Base-by-base conservation (phyloP, 1,140 invertebrate genomes). In the Oppia nitens region DNA sequence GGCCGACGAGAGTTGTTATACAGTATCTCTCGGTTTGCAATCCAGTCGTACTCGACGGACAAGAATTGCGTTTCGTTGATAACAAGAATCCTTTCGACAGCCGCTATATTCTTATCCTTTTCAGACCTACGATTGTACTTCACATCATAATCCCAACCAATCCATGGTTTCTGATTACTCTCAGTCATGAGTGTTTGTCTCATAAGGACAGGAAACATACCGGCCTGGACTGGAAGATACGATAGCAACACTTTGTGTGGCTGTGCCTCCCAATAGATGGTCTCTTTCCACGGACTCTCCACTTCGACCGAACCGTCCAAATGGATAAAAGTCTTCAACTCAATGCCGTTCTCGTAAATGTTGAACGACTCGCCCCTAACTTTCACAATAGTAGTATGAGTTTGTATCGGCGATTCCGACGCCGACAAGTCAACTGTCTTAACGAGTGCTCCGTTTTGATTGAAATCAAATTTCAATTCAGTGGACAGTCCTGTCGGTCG, bases 51-150 rank as follows among this genome's bases (percentile, higher is more conserved):
- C 68, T 96, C 90, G 2, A 96, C 74, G 0, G 87, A 88, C 12
- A 96, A 72, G 0, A 94, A 75, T 69, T 91, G 87, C 68, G 92
- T 87, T 0, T 91, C 90, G 66, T 94, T 93, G 0, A 93, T 84
- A 51, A 86, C 73, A 12, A 67, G 40, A 29, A 64, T 59, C 52
- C 64, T 60, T 49, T 67, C 65, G 17, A 67, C 64, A 21, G 66
- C 59, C n/a, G 60, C 55, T 23, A 64, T 62, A 9, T 27, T 28
- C 4, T 26, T 24, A 20, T 24, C 49, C 21, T 52, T 59, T 27
- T 27, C 66, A 64, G 55, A 69, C 68, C 68, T 65, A 1, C 70
- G 65, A 56, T 70, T 65, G 62, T 70, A 72, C 48, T 65, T 66
- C 1, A 67, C 57, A 51, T 64, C 62, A 63, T 94, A 96, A 47